Evolutionary conservation across 2,113 vertebrate species (phyloP).

Genomic region (Puntigrus tetrazona): DNA sequence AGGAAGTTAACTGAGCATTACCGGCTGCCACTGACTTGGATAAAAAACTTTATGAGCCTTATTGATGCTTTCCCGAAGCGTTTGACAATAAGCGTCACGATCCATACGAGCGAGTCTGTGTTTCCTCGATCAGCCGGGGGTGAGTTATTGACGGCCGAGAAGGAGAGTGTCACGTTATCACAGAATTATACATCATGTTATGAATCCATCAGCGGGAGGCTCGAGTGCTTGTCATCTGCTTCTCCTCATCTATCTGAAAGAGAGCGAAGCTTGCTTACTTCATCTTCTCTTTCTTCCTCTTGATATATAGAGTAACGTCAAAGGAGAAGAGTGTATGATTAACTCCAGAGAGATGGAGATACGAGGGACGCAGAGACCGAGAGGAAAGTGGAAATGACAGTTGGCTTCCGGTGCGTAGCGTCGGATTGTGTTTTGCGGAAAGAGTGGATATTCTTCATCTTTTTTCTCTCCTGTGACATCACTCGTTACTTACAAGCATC

Average conservation of each 20-base stretch:
- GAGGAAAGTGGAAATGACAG: conserved; percentile 1
- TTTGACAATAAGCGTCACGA: conserved; percentile 22
- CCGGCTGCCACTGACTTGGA: background rate
- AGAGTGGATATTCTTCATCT: background rate
- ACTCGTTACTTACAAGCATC: background rate
- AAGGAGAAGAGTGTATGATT: background rate
- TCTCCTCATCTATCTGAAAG: conserved; percentile 19
- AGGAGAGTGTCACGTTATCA: conserved; percentile 6
- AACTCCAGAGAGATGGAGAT: conserved; percentile 18
- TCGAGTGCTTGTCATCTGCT: conserved; percentile 4
- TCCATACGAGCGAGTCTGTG: conserved; percentile 16
- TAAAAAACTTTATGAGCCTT: background rate
- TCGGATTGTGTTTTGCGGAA: background rate
- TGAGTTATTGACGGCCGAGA: conserved; percentile 17
- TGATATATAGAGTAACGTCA: conserved; percentile 18
- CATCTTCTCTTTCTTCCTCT: background rate
- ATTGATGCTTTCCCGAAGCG: conserved; percentile 13
- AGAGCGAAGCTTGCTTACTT: conserved; percentile 10
- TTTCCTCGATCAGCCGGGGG: conserved; percentile 21
- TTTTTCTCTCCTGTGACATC: conserved; percentile 22
- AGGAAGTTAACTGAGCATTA: conserved; percentile 12
- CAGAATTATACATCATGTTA: conserved; percentile 23
- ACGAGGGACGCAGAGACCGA: background rate
- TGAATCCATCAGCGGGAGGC: conserved; percentile 17
- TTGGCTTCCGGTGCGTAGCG: background rate